Conservation (phyloP, 2,797 vertebrate genomes). For the Macropodus opercularis region DNA sequence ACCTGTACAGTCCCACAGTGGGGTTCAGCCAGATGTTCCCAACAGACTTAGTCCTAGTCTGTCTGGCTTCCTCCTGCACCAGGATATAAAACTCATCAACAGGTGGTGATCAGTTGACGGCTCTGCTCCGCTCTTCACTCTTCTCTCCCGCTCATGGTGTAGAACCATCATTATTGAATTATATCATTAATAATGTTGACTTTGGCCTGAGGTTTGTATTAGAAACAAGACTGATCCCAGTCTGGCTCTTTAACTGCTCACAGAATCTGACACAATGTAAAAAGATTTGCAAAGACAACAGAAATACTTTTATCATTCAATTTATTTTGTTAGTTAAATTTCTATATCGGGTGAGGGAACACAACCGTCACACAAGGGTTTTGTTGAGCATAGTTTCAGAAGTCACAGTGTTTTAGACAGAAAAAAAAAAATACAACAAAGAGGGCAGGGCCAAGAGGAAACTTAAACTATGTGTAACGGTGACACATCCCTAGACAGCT, state of each 20-base stretch:
- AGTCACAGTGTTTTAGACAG: slow-evolving; percentile 89
- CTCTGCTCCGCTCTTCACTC: no score
- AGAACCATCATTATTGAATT: no score
- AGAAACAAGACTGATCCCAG: no score
- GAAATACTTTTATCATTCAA: slow-evolving; percentile 70
- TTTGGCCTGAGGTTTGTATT: neutral
- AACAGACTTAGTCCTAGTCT: no score
- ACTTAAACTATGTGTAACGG: slow-evolving; percentile 64
- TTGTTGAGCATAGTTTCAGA: slow-evolving; percentile 84
- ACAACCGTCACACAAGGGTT: slow-evolving; percentile 81
- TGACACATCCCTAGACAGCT: slow-evolving; percentile 70
- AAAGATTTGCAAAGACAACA: slow-evolving; percentile 36
- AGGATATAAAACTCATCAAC: no score
- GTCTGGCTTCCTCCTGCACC: no score
- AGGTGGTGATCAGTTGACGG: no score
- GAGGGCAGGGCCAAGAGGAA: slow-evolving; percentile 70
- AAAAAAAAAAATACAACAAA: slow-evolving; percentile 71
- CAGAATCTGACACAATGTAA: neutral
- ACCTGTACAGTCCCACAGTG: no score
- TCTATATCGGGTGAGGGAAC: slow-evolving; percentile 87
- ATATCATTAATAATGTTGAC: neutral
- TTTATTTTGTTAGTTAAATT: slow-evolving; percentile 91
- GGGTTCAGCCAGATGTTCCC: no score
- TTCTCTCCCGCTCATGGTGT: no score
- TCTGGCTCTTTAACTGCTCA: no score